Evolutionary conservation across 2,113 vertebrate genomes (phyloP).

Genomic region (Myotis yumanensis): DNA sequence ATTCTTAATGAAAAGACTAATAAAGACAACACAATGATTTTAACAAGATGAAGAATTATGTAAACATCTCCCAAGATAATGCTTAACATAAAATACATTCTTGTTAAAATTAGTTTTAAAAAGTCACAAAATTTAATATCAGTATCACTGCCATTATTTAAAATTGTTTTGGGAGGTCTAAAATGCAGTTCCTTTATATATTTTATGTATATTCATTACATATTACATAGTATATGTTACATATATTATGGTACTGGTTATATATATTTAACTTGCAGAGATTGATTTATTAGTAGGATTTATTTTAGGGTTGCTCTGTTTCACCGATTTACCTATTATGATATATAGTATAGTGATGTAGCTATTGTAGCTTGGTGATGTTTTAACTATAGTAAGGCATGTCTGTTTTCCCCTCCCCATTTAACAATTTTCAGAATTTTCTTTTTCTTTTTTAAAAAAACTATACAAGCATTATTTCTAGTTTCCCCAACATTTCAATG

Average conservation of each 20-base stretch:
- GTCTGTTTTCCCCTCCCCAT: background rate
- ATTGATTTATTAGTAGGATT: background rate
- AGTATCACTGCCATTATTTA: background rate
- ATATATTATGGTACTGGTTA: background rate
- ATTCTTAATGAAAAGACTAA: constrained; percentile 24
- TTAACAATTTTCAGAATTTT: constrained; percentile 20
- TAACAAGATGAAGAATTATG: constrained; percentile 22
- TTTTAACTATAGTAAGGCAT: background rate
- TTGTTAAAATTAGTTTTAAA: constrained; percentile 37
- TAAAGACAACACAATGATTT: constrained; percentile 17
- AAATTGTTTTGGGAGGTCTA: constrained; percentile 19
- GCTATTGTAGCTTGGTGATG: background rate
- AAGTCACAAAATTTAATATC: constrained; percentile 4
- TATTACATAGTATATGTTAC: background rate
- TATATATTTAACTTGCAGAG: constrained; percentile 1
- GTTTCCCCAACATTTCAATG: background rate
- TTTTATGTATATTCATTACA: background rate
- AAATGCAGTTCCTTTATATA: constrained; percentile 21
- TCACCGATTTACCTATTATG: background rate
- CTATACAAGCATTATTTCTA: constrained; percentile 30
- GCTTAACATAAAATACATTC: constrained; percentile 18
- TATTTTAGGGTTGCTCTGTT: constrained; percentile 1
- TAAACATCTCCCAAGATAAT: constrained; percentile 10
- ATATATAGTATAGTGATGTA: background rate
- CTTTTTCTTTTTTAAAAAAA: constrained; percentile 1